phyloP scores from a whole-genome alignment of 2,888 invertebrate species.

The Tetragonula carbonaria region DNA sequence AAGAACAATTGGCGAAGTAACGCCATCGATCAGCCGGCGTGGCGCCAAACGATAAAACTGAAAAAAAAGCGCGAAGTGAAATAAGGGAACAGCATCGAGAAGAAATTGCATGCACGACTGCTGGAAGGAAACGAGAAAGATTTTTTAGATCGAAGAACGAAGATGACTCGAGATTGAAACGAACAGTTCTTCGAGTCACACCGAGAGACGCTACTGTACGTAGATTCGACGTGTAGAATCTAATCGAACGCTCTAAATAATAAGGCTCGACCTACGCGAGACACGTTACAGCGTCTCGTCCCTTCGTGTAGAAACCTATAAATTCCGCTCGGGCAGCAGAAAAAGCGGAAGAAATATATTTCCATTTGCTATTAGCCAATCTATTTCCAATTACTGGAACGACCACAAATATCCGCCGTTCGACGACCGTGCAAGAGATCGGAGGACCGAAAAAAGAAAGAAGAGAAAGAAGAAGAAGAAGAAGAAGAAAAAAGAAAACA shows the following conservation, averaged over 20 bases:
- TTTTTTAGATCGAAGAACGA: not conserved
- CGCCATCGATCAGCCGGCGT: not conserved
- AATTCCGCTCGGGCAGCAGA: not conserved
- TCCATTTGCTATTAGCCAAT: constrained; percentile 13
- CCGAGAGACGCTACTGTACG: not conserved
- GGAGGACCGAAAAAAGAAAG: not conserved
- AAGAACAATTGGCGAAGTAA: constrained; percentile 3
- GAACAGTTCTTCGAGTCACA: no score
- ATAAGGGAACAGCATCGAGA: not conserved
- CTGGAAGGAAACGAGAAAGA: not conserved
- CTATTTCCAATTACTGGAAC: constrained; percentile 18
- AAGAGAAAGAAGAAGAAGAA: not conserved
- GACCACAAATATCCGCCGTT: constrained; percentile 6
- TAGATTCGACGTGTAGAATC: not conserved
- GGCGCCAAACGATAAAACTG: not conserved
- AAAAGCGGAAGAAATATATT: constrained; percentile 10
- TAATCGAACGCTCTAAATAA: not conserved
- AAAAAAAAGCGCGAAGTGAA: not conserved
- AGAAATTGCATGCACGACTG: not conserved
- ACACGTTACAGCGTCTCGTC: not conserved
- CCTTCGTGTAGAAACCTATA: not conserved
- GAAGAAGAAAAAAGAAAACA: not conserved
- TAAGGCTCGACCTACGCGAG: not conserved
- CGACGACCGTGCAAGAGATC: constrained; percentile 11
- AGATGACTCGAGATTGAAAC: not conserved